Percentiles rank a stretch among this genome's conserved stretches.
These are phyloP conservation scores for Oasisia sp. DNA, from an alignment of 2,888 invertebrate species.

Conservation along the genomic window DNA sequence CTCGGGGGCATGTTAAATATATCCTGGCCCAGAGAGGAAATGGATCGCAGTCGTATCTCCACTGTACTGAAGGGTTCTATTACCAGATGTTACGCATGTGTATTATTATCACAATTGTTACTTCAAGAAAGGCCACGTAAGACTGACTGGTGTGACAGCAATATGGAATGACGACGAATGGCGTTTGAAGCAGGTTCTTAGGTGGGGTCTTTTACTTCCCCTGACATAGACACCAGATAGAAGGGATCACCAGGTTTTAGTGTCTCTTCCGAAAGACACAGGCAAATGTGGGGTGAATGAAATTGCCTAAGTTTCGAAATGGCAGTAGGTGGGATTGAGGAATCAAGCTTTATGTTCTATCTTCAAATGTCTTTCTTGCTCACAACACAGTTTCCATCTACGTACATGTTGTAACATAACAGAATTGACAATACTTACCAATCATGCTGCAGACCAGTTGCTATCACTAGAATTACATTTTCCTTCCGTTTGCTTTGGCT, in stretches of 20 bases:
- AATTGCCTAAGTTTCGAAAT: no score
- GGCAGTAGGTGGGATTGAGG: no score
- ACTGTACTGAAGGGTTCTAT: neutral
- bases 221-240: no score
- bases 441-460: neutral
- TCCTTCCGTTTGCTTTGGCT: neutral
- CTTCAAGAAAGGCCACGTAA: neutral
- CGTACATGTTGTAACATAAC: neutral
- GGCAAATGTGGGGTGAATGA: no score
- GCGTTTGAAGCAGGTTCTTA: neutral
- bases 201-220: no score
- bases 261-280: no score
- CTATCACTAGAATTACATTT: neutral
- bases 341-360: neutral
- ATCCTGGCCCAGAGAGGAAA: neutral
- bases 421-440: neutral
- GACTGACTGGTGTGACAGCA: neutral
- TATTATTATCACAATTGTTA: neutral
- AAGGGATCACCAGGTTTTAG: no score
- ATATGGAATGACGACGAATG: neutral
- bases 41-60: neutral
- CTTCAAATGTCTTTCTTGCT: neutral
- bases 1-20: neutral
- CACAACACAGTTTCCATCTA: neutral
- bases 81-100: neutral